Evolutionary conservation across 1,140 invertebrate genomes (phyloP), one percentile per base, ranked within the genome.

Genomic region (Drosophila sproati): DNA sequence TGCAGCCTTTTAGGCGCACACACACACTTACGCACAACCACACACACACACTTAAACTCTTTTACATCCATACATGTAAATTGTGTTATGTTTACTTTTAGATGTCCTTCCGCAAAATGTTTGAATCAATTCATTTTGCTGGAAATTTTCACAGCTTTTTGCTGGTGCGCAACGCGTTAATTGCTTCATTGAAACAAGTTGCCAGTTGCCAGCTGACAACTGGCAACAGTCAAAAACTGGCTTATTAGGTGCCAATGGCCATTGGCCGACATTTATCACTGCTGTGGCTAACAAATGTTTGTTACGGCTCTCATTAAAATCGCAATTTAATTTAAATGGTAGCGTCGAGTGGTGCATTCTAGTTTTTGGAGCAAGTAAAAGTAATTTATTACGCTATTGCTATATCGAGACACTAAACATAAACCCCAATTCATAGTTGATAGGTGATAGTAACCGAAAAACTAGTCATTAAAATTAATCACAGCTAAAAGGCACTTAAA

Each of bases 151-250:
- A 56, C 60, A 74, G 73, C 69, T 67, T 71, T 62, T 64, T 76
- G 48, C 47, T 50, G 39, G 7, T 61, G 5, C 29, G 41, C 55
- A 56, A 32, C 52, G 48, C 56, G 75, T 77, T 91, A 91, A 91
- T 91, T 91, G 89, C 88, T 91, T 91, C 83, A 91, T 91, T 91
- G 80, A 78, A 71, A 91, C 75, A 87, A 78, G 82, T 77, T 82
- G 55, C 68, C 82, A 91, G 80, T 71, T 81, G 62, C 51, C 47
- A 20, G 20, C 20, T 20, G 20, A 20, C 20, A 20, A 20, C 20
- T 20, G 20, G 20, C 20, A 20, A 20, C 20, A 20, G 56, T 70
- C 75, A 68, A 64, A 72, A 77, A 78, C 34, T 75, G 66, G 64
- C 66, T 91, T 79, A 88, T 91, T 79, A 82, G 81, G 78, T 91